Base-by-base conservation (phyloP, 2,113 vertebrate species). In the Gasterosteus aculeatus region DNA sequence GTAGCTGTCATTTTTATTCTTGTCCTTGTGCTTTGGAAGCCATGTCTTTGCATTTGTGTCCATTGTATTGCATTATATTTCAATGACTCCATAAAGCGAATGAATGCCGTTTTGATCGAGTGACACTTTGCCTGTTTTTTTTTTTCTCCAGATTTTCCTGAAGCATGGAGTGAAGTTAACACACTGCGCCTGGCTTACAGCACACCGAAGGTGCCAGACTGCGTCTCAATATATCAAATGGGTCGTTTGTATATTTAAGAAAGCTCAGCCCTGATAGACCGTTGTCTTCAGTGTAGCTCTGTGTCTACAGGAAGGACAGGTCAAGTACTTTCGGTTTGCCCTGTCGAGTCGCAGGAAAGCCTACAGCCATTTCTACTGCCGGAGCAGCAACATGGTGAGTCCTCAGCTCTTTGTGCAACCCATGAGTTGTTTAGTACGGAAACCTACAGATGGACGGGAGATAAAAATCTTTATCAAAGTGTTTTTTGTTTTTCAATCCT, bases 331-430 rank as follows among this genome's bases (percentile, higher is more conserved):
- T 65, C 59, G 90, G 42, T 98, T 99, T 92, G 95, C 96, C 47
- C 95, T 99, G 81, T 94, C 92, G 69, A 96, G 93, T 87, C 95
- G 97, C 69, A 96, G 96, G 87, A 96, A 94, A 91, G 94, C 89
- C 57, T 96, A 95, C 90, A 97, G 93, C 85, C 96, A 98, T 61
- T 92, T 96, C 85, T 95, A 97, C 84, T 99, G 97, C 91, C 94
- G 95, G 83, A 98, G 91, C 93, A 97, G 78, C 89, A 96, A 95
- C 91, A 83, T 97, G 96, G 98, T 99, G 91, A 97, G 96, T 90
- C 77, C 46, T 8, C 69, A 29, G 22, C 19, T 7, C 35, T 31
- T 7, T 51, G 5, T 39, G 22, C 10, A 39, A 10, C 11, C 51
- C 62, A 12, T 4, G 1, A 65, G 44, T 33, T 15, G 18, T 53